These are phyloP conservation scores for Ameiurus melas DNA, from an alignment of 2,113 vertebrate species.

Conservation along the genomic window DNA sequence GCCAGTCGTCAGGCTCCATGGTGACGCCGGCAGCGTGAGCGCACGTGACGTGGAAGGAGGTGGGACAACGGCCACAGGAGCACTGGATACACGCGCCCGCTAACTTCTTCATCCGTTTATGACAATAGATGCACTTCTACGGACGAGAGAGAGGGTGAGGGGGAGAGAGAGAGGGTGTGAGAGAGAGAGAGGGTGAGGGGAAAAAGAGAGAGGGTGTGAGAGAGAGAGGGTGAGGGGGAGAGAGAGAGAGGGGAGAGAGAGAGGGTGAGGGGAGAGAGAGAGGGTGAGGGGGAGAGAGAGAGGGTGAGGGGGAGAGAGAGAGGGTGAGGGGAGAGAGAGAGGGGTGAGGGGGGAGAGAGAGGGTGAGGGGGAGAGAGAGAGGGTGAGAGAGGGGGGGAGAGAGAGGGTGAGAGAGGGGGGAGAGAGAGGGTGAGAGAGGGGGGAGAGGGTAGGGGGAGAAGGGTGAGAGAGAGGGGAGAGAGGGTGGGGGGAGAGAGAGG, in stretches of 20 bases:
- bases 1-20: constrained; percentile 95
- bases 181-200: not conserved
- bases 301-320: not conserved
- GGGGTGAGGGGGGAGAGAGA: no score
- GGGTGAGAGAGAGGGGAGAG: no score
- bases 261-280: not conserved
- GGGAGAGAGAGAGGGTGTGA: no score
- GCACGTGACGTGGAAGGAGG: constrained; percentile 95
- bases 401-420: not conserved
- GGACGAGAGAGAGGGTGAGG: not conserved
- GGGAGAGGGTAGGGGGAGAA: no score
- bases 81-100: constrained; percentile 93
- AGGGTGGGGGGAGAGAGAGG: no score
- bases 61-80: constrained; percentile 87
- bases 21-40: constrained; percentile 89
- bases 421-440: not conserved
- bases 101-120: constrained; percentile 81
- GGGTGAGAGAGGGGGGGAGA: not conserved
- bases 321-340: not conserved
- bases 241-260: not conserved
- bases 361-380: not conserved
- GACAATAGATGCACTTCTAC: constrained; percentile 94
- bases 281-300: not conserved
- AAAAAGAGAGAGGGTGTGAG: not conserved
- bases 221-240: no score